Evolutionary conservation across 1,140 invertebrate genomes (phyloP), one percentile per base, ranked within the genome.

Genomic region (Lucilia sericata): DNA sequence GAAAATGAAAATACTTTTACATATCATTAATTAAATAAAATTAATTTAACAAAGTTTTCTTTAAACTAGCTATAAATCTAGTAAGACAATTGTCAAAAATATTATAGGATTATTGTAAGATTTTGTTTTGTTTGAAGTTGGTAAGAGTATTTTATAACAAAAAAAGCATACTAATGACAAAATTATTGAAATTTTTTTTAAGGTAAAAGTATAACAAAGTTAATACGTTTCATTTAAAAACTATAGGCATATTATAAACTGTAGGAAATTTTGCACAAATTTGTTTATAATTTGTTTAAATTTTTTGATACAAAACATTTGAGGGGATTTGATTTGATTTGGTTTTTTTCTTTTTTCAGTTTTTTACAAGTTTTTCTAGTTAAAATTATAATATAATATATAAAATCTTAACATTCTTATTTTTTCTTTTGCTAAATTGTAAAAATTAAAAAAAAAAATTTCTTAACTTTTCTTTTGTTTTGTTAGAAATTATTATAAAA

Each of bases 281-380:
- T 42, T 42, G 42, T 42, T 42, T 42, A 42, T 42, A 42, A 10
- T 42, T 8, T 42, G 42, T 60, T 60, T n/a, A 60, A 60, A 25
- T 55, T 70, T 30, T 30, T 30, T 30, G 25, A 9, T 70, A 70
- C 65, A 70, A 70, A 70, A 70, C 65, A 70, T 70, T 70, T 70
- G 65, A 70, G 65, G 65, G 17, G 55, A n/a, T 19, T 21, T 70
- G 10, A 21, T 70, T 5, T 65, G 7, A n/a, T 65, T 65, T 70
- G 0, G 13, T 19, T 21, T 19, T 1, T 5, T 70, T 60, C 7
- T 70, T 70, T 17, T 70, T 70, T 2, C 60, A 8, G 2, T 19
- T 19, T 30, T 30, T 30, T 30, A 2, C 3, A n/a, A n/a, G n/a
- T 3, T 30, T 30, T 30, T 30, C 25, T 30, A 30, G 25, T 30